Evolutionary conservation across 2,797 vertebrate genomes (phyloP).

Genomic region (Poeciliopsis turneri): DNA sequence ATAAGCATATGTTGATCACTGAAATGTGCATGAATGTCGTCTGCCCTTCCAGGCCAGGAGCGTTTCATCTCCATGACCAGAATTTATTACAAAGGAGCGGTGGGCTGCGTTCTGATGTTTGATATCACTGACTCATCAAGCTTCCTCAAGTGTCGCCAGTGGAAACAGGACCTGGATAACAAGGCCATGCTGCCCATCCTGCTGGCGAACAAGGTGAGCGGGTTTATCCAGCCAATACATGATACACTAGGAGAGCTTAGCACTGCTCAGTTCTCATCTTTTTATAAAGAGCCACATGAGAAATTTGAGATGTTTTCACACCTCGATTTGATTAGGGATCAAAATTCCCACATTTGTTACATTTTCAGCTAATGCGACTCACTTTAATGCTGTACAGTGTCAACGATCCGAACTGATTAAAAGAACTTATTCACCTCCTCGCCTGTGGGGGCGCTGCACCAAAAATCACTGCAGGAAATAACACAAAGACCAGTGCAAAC

Average conservation of each 20-base stretch:
- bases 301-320: neutral
- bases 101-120: slow-evolving; percentile 87
- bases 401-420: too few species aligned
- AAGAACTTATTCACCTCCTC: too few species aligned
- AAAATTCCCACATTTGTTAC: too few species aligned
- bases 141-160: slow-evolving; percentile 84
- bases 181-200: slow-evolving; percentile 84
- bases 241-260: neutral
- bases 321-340: too few species aligned
- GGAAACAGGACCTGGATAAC: slow-evolving; percentile 89
- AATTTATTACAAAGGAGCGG: slow-evolving; percentile 86
- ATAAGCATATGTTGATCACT: neutral
- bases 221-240: slow-evolving; percentile 9
- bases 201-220: slow-evolving; percentile 87
- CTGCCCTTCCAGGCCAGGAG: slow-evolving; percentile 81
- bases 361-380: too few species aligned
- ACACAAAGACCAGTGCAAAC: too few species aligned
- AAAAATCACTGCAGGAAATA: too few species aligned
- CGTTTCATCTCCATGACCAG: slow-evolving; percentile 91
- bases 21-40: neutral
- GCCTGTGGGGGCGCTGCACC: too few species aligned
- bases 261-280: neutral
- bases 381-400: too few species aligned
- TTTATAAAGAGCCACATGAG: neutral
- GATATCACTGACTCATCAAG: slow-evolving; percentile 83